These are phyloP conservation scores for Piprites chloris DNA, from an alignment of 2,113 vertebrate species.

Conservation along the genomic window DNA sequence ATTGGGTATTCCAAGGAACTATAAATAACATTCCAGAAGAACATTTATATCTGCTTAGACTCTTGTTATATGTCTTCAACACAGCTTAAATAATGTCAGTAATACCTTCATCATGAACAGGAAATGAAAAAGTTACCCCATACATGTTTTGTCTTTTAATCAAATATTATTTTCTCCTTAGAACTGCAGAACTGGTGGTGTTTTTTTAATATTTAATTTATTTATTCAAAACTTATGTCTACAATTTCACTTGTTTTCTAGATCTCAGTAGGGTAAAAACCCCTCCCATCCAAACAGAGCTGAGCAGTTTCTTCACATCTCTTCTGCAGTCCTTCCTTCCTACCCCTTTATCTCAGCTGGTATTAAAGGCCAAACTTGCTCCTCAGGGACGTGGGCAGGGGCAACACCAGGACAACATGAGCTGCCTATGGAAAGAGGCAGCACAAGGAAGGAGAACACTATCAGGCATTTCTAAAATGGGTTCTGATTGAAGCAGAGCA, in stretches of 20 bases:
- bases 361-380: not conserved
- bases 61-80: slow-evolving; percentile 61
- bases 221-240: slow-evolving; percentile 64
- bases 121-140: slow-evolving; percentile 74
- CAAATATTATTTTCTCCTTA: slow-evolving; percentile 67
- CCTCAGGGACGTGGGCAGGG: not conserved
- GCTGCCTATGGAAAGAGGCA: not conserved
- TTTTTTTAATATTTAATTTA: slow-evolving; percentile 19
- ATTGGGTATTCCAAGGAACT: slow-evolving; percentile 61
- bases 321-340: not conserved
- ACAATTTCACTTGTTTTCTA: slow-evolving; percentile 71
- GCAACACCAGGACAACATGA: not conserved
- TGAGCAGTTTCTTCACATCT: slow-evolving; percentile 27
- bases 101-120: slow-evolving; percentile 71
- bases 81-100: slow-evolving; percentile 62
- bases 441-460: not conserved
- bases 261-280: slow-evolving; percentile 28
- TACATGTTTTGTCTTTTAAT: slow-evolving; percentile 71
- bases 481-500: not conserved
- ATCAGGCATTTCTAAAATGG: not conserved
- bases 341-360: not conserved
- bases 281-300: slow-evolving; percentile 38
- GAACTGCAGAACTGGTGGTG: not conserved
- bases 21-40: slow-evolving; percentile 68
- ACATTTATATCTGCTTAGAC: slow-evolving; percentile 71